Evolutionary conservation across 1,140 invertebrate species (phyloP), one percentile per base, ranked within the genome.

Genomic region (Drosophila suzukii): DNA sequence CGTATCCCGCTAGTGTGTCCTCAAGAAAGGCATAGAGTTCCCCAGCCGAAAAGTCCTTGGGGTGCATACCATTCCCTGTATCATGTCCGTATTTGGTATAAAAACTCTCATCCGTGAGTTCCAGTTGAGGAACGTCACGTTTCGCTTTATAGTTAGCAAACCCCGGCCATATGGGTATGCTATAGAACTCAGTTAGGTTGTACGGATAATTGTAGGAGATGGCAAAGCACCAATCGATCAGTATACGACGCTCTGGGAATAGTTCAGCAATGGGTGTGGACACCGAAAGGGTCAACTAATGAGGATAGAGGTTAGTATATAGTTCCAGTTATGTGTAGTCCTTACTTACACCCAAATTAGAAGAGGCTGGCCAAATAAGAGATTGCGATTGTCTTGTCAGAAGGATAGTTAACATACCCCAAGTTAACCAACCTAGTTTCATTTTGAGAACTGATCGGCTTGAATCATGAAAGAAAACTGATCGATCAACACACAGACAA

Each of bases 201-300:
- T 56, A 51, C 6, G 91, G 91, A 30, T 90, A 62, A 6, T 67
- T 78, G 50, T 92, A 92, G 15, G 73, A 61, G 24, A 92, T 68
- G 49, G 85, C 81, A 13, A 92, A 92, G 24, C 91, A 91, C 89
- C 91, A 91, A 74, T 92, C 90, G 13, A 90, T 50, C 4, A 91
- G 41, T 15, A 88, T 75, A 0, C 89, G 83, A 10, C 91, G 85
- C 12, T 92, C 88, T 0, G 90, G 90, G n/a, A 59, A 75, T 11
- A 78, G 75, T 11, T 91, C 88, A 15, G 79, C 54, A 12, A 92
- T 30, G 2, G 91, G 91, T 20, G 66, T 51, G 7, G 91, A 92
- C n/a, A 92, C 75, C 0, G 85, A 91, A 0, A 66, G 38, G 0
- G 83, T 86, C 0, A 86, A 43, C 82, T 85, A 6, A 1, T 3